These are phyloP conservation scores for Lepus timidus DNA, from an alignment of 2,113 vertebrate species.

Conservation along the genomic window DNA sequence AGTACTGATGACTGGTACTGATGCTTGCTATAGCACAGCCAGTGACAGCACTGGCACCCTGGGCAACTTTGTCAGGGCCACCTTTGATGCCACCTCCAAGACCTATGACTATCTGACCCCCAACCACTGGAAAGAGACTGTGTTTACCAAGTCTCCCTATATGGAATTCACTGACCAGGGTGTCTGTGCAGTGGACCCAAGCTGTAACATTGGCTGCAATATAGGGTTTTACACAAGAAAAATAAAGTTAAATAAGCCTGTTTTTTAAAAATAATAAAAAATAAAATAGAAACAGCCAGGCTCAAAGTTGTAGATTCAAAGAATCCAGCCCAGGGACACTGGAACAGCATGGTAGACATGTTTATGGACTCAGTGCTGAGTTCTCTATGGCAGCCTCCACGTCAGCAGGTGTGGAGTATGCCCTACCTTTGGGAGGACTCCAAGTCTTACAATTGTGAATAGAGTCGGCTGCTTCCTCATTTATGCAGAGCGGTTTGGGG, in stretches of 20 bases:
- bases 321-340: neutral
- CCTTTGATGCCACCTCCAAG: conserved; percentile 98
- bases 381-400: neutral
- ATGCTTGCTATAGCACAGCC: conserved; percentile 97
- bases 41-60: conserved; percentile 97
- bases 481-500: neutral
- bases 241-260: conserved; percentile 54
- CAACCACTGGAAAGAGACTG: conserved; percentile 98
- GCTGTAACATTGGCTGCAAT: conserved; percentile 88
- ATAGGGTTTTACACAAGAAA: conserved; percentile 7
- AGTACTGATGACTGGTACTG: conserved; percentile 98
- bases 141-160: conserved; percentile 97
- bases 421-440: neutral
- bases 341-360: neutral
- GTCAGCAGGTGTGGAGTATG: neutral
- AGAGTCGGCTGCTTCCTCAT: conserved; percentile 55
- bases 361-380: conserved; percentile 33
- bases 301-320: neutral
- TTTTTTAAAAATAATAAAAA: no score
- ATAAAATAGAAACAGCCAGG: neutral
- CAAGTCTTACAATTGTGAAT: conserved; percentile 47
- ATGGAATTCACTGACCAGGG: conserved; percentile 98
- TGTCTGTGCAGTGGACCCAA: conserved; percentile 94
- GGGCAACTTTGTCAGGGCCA: conserved; percentile 98
- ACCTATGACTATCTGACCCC: conserved; percentile 98